Conservation (phyloP, 2,888 invertebrate species). For the Heliconius hortense region DNA sequence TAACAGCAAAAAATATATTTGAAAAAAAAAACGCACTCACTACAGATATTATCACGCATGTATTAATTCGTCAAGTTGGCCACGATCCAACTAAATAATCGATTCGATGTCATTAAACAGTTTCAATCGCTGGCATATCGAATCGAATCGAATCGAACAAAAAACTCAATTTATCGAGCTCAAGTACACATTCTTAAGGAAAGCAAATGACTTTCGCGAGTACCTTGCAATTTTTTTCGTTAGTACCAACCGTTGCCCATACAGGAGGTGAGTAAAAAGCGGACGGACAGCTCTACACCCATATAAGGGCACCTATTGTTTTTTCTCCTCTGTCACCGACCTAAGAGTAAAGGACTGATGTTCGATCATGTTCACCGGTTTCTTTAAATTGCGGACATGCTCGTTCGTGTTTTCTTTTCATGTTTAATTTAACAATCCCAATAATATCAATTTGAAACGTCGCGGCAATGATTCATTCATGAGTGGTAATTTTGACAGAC, state of each 20-base stretch:
- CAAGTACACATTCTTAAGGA: constrained; percentile 41
- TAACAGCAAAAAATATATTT: not conserved
- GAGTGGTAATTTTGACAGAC: constrained; percentile 24
- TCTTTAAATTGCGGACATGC: constrained; percentile 43
- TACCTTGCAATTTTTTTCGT: constrained; percentile 36
- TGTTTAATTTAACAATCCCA: constrained; percentile 32
- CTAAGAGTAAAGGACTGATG: constrained; percentile 45
- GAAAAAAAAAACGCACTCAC: not conserved
- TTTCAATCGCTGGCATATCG: constrained; percentile 42
- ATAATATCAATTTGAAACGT: constrained; percentile 16
- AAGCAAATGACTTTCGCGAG: constrained; percentile 42
- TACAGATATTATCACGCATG: constrained; percentile 17
- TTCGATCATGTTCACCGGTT: constrained; percentile 49
- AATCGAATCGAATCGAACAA: constrained; percentile 30
- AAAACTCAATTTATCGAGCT: constrained; percentile 39
- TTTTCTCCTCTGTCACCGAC: constrained; percentile 52
- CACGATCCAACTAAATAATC: constrained; percentile 21
- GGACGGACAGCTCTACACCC: constrained; percentile 35
- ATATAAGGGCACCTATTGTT: constrained; percentile 61
- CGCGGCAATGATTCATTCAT: constrained; percentile 31
- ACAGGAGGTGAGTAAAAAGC: constrained; percentile 41
- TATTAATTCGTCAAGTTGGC: constrained; percentile 17
- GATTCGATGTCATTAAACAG: constrained; percentile 31
- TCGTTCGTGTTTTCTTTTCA: constrained; percentile 35
- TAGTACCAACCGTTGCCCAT: constrained; percentile 39